Evolutionary conservation across 1,140 invertebrate species (phyloP).

Genomic region (Penaeus japonicus): DNA sequence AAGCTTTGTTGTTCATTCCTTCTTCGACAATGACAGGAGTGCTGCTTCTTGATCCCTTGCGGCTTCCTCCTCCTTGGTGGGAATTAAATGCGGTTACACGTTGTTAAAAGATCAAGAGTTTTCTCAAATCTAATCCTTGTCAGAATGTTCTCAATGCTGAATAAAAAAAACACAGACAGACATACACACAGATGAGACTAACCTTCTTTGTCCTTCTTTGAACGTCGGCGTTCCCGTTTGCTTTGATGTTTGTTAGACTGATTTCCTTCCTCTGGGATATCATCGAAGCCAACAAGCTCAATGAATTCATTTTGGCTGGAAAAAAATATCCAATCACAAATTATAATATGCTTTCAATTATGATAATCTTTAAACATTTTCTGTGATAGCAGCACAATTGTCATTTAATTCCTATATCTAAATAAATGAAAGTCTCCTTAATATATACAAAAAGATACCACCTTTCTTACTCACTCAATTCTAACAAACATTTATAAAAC

Average conservation of each 20-base stretch:
- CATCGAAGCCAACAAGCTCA: conserved; percentile 59
- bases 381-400: no score
- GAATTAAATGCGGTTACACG: neutral
- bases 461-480: no score
- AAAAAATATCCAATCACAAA: neutral
- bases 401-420: no score
- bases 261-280: conserved; percentile 43
- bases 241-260: conserved; percentile 35
- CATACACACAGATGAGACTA: neutral
- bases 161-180: neutral
- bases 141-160: neutral
- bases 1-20: neutral
- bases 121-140: neutral
- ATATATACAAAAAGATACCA: no score
- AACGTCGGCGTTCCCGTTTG: conserved; percentile 45
- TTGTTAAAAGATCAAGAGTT: neutral
- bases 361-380: no score
- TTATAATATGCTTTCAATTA: no score
- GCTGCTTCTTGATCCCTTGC: conserved; percentile 36
- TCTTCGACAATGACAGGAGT: conserved; percentile 51
- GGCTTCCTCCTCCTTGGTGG: conserved; percentile 31
- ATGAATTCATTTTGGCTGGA: conserved; percentile 59
- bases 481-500: no score
- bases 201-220: conserved; percentile 50
- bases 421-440: no score